phyloP scores from a whole-genome alignment of 2,797 vertebrate genomes.

The Melanotaenia nigrans region DNA sequence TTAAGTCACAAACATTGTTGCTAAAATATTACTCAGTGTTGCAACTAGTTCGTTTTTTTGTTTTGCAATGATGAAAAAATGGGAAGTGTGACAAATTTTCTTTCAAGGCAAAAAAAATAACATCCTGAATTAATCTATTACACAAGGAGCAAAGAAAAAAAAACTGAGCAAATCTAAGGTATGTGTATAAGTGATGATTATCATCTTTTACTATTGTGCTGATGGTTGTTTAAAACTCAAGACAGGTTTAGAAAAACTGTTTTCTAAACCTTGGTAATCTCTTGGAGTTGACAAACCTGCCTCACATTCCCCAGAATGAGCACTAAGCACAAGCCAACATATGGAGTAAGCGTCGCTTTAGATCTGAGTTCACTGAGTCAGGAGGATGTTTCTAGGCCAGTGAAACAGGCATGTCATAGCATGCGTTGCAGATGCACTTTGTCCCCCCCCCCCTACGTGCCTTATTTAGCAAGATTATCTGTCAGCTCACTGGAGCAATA shows the following conservation, averaged over 20 bases:
- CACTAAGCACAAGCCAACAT: conserved; percentile 46
- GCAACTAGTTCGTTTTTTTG: no score
- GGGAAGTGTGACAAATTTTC: background rate
- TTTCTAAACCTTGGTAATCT: conserved; percentile 16
- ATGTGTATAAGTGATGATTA: background rate
- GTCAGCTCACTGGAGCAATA: conserved; percentile 34
- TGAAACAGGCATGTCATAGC: conserved; percentile 54
- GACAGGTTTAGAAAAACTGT: background rate
- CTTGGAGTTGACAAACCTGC: conserved; percentile 20
- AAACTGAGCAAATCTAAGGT: background rate
- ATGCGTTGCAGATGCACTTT: conserved; percentile 36
- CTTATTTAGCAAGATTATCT: conserved; percentile 46
- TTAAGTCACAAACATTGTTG: no score
- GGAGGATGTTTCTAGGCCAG: conserved; percentile 69
- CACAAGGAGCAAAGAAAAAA: background rate
- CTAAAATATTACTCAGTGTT: no score
- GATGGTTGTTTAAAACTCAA: background rate
- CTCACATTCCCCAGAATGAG: conserved; percentile 41
- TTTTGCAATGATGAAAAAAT: no score
- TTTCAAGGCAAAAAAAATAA: background rate
- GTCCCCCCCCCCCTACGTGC: conserved; percentile 9
- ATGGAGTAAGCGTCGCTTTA: conserved; percentile 54
- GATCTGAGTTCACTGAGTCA: conserved; percentile 50
- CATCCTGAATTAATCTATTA: background rate
- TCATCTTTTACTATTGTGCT: background rate